Base-by-base conservation (phyloP, 2,113 vertebrate species). In the Bambusicola thoracicus region DNA sequence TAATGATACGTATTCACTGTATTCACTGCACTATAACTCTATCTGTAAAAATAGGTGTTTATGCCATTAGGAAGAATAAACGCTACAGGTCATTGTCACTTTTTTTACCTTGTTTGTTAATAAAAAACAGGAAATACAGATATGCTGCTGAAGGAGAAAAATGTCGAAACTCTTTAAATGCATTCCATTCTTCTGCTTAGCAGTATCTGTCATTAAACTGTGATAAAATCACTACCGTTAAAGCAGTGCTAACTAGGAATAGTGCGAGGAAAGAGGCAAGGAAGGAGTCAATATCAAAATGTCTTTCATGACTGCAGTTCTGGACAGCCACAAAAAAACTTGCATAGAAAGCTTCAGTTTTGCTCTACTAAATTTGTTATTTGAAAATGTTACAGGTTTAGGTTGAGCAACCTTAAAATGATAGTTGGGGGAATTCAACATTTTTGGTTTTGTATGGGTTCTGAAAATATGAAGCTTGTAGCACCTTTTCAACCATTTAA, bases 381-480 rank as follows among this genome's bases (percentile, higher is more conserved):
- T 69, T 80, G 63, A 41, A 6, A 18, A 38, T 40, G 36, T 16
- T 51, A 0, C 13, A 36, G 6, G 25, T 5, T 44, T 38, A 38
- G 44, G 6, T 14, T 44, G 65, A 86, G 4, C 34, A 32, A 78
- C 18, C 13, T 76, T 51, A 61, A 75, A 63, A 41, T 86, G 4
- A 8, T 38, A 61, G 8, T 38, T 48, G 32, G 46, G 6, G 8
- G 15, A 40, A 40, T 86, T 44, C 27, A 10, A 24, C 17, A 43
- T 67, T 16, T n/a, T 80, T 29, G 15, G 27, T 65, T 58, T 56
- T 13, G 25, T 0, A 0, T 49, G 8, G 29, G 34, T 22, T 86
- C 44, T 29, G 8, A 5, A 89, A 89, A 49, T 53, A 22, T 2
- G 29, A 76, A 41, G 13, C 6, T 85, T 91, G 8, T 18, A 20